These are phyloP conservation scores for Acrocephalus kingi DNA, from an alignment of 2,113 vertebrate genomes.

Conservation along the genomic window DNA sequence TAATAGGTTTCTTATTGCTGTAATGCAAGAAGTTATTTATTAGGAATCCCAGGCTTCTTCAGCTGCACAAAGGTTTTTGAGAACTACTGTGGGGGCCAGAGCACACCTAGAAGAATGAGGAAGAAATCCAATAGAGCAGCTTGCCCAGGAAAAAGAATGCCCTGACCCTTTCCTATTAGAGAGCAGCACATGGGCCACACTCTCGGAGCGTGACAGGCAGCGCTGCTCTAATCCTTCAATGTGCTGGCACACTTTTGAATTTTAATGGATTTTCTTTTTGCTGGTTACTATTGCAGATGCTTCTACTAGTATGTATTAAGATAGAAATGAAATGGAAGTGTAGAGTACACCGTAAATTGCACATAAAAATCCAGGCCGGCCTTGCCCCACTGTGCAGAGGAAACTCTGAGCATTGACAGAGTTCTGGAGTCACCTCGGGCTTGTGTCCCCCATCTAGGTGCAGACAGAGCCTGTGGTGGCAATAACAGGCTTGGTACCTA, in stretches of 20 bases:
- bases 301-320: slow-evolving; percentile 31
- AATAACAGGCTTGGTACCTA: neutral
- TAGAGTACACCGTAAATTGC: slow-evolving; percentile 23
- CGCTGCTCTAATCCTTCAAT: neutral
- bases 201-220: rapidly evolving
- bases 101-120: neutral
- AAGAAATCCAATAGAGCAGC: neutral
- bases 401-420: neutral
- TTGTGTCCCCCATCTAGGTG: neutral
- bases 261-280: slow-evolving; percentile 23
- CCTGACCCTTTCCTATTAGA: neutral
- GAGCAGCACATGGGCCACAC: neutral
- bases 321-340: slow-evolving; percentile 24
- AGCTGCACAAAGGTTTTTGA: neutral
- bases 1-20: neutral
- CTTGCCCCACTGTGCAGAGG: slow-evolving; percentile 18
- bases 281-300: slow-evolving; percentile 27
- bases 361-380: neutral
- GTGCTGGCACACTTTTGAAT: neutral
- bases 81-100: neutral
- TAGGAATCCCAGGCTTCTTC: neutral
- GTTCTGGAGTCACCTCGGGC: neutral
- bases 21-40: neutral
- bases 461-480: neutral
- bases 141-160: neutral